Evolutionary conservation across 2,888 invertebrate species (phyloP), one percentile per base, ranked within the genome.

Genomic region (Scaptomyza cyrtandrae): DNA sequence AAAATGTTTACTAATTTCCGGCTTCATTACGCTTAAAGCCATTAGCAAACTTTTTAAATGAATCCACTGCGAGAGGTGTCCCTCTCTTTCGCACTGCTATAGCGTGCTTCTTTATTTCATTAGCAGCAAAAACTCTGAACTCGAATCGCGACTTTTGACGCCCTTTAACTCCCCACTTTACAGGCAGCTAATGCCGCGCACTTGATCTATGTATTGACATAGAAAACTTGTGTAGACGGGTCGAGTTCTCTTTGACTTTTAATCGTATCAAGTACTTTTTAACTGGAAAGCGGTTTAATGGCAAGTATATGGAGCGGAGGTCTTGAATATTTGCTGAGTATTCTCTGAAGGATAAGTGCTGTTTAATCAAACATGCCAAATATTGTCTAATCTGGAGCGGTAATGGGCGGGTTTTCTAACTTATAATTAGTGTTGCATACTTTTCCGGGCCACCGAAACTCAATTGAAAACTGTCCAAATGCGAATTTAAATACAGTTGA

Each of bases 11-110:
- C 85, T 87, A 82, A 85, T 87, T 85, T 85, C 87, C 85, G 82
- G 82, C 85, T 85, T 87, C 85, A 86, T 85, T 85, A 85, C 82
- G 85, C 85, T 84, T 80, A 80, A 84, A 85, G 65, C 80, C 83
- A 85, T 85, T 87, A 87, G 83, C 72, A 85, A 87, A 87, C 75
- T 87, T 85, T 77, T 65, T 68, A 78, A 85, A 82, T 75, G 76
- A 80, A 78, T 78, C 72, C 70, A 59, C 50, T 37, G 69, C 60
- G 53, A 66, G 49, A 45, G 39, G 16, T n/a, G 50, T 4, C 14
- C 11, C 48, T 1, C 43, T 9, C 7, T 24, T 24, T 43, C 37
- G 29, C 44, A 45, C 41, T 54, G 68, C 57, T 69, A 64, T 29
- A 37, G 59, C 63, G 55, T 62, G 70, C 74, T 71, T 78, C 84